These are phyloP conservation scores for Alosa sapidissima DNA, from an alignment of 2,797 vertebrate species.

Conservation along the genomic window DNA sequence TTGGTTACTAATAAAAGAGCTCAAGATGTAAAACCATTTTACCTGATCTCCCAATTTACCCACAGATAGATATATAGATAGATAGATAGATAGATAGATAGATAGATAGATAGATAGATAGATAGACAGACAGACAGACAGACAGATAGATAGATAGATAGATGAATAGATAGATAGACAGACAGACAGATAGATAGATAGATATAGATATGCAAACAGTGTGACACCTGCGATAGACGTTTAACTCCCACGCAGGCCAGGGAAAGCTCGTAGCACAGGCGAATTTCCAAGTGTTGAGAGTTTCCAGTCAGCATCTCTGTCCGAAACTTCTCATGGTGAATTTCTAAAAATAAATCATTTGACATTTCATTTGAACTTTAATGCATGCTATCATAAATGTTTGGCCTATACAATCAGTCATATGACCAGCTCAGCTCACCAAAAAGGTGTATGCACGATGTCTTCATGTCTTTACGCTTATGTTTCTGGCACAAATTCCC, in stretches of 20 bases:
- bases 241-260: slow-evolving; percentile 66
- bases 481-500: slow-evolving; percentile 56
- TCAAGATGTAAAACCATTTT: no score
- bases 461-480: slow-evolving; percentile 50
- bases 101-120: no score
- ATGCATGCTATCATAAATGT: background rate
- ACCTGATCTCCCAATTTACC: no score
- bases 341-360: slow-evolving; percentile 47
- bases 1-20: no score
- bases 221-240: slow-evolving; percentile 33
- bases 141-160: background rate
- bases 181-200: no score
- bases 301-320: slow-evolving; percentile 51
- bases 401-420: background rate
- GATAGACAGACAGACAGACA: no score
- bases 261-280: slow-evolving; percentile 66
- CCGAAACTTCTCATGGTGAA: slow-evolving; percentile 54
- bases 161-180: no score
- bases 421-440: slow-evolving; percentile 48
- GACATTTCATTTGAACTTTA: background rate
- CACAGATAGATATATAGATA: background rate
- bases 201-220: background rate
- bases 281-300: slow-evolving; percentile 52
- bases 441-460: slow-evolving; percentile 60
- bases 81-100: no score